Conservation (phyloP, 2,797 vertebrate genomes). For the Macropodus opercularis region DNA sequence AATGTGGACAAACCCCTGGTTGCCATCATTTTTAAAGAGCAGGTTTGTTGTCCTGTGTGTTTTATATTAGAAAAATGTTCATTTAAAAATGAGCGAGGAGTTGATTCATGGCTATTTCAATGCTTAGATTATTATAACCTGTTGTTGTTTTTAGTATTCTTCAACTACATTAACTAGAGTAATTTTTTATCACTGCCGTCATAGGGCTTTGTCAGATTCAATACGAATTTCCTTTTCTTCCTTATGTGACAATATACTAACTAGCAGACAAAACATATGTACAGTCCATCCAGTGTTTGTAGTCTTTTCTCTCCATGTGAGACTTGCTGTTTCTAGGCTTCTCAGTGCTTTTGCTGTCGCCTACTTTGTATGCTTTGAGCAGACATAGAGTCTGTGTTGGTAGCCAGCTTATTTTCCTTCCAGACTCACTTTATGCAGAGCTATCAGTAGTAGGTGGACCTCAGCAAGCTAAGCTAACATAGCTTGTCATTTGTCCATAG, state of each 20-base stretch:
- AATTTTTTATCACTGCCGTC: background rate
- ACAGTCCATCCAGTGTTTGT: background rate
- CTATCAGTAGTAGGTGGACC: slow-evolving; percentile 20
- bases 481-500: slow-evolving; percentile 47
- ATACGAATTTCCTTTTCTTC: background rate
- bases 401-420: slow-evolving; percentile 31
- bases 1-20: slow-evolving; percentile 5
- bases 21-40: background rate
- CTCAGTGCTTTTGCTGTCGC: slow-evolving; percentile 14
- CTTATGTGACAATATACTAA: background rate
- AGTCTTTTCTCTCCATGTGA: slow-evolving; percentile 12
- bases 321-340: slow-evolving; percentile 17
- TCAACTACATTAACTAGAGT: background rate
- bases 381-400: slow-evolving; percentile 23
- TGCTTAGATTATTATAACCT: background rate
- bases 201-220: background rate
- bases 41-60: background rate
- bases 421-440: slow-evolving; percentile 27
- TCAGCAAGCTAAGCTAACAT: slow-evolving; percentile 32
- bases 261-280: slow-evolving; percentile 9
- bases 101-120: background rate
- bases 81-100: background rate
- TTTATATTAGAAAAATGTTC: background rate
- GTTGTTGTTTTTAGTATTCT: background rate
- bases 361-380: slow-evolving; percentile 60